These are phyloP conservation scores for Carassius carassius DNA, from an alignment of 2,113 vertebrate genomes.

Conservation along the genomic window DNA sequence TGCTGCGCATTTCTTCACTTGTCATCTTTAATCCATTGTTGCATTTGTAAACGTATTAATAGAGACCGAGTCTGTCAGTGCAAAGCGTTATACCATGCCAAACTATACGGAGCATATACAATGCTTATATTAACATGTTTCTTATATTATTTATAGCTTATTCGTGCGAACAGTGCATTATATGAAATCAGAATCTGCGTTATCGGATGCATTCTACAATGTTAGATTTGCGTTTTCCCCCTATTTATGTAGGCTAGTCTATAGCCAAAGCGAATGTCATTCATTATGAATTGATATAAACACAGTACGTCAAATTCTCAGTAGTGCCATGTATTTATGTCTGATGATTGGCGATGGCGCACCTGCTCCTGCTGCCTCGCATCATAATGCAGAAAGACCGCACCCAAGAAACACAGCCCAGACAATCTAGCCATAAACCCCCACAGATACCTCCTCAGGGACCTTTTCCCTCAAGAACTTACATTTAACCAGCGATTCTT, in stretches of 20 bases:
- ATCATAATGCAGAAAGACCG: slow-evolving; percentile 84
- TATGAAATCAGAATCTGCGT: neutral
- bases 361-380: slow-evolving; percentile 65
- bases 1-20: neutral
- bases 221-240: neutral
- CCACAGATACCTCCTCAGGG: neutral
- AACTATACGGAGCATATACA: neutral
- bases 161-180: neutral
- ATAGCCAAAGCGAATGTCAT: neutral
- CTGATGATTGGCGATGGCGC: slow-evolving; percentile 62
- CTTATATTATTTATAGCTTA: too few species aligned
- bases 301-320: neutral
- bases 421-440: neutral
- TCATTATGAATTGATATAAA: neutral
- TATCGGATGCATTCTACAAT: too few species aligned
- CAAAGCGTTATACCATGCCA: neutral
- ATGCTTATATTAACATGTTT: neutral
- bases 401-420: slow-evolving; percentile 72
- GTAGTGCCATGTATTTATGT: neutral
- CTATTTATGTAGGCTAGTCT: neutral
- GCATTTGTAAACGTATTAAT: neutral
- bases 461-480: neutral
- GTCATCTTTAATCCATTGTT: neutral
- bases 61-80: neutral
- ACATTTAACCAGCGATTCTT: neutral